Conservation (phyloP, 2,797 vertebrate genomes). For the Artibeus jamaicensis region DNA sequence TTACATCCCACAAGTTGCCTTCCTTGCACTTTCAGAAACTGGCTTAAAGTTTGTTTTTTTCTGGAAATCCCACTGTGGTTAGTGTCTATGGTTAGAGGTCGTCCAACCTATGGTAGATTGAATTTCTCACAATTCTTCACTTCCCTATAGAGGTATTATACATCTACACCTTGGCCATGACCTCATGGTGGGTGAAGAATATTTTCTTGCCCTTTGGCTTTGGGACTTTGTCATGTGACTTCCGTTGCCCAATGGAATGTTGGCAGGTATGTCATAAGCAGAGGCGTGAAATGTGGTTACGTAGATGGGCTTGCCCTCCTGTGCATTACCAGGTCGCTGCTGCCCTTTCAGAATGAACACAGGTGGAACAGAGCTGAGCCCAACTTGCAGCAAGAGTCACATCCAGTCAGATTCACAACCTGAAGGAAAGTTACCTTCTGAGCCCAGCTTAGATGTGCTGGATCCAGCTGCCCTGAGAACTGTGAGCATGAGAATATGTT, state of each 20-base stretch:
- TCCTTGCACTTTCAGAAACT: slow-evolving; percentile 33
- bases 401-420: background rate
- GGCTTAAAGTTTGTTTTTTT: background rate
- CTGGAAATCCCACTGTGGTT: background rate
- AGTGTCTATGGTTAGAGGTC: slow-evolving; percentile 1
- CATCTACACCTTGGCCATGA: background rate
- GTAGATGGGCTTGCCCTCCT: background rate
- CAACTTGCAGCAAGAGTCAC: background rate
- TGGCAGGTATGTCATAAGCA: background rate
- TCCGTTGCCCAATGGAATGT: background rate
- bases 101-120: background rate
- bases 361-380: background rate
- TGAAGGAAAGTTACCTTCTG: background rate
- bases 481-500: background rate
- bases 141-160: background rate
- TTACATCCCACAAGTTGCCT: background rate
- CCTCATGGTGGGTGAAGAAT: background rate
- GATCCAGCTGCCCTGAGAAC: background rate
- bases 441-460: background rate
- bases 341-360: background rate
- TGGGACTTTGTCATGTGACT: background rate
- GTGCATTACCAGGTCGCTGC: background rate
- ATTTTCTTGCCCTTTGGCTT: background rate
- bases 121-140: background rate
- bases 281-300: background rate